Conservation (phyloP, 2,888 invertebrate genomes). For the Marasmarcha lunaedactyla region DNA sequence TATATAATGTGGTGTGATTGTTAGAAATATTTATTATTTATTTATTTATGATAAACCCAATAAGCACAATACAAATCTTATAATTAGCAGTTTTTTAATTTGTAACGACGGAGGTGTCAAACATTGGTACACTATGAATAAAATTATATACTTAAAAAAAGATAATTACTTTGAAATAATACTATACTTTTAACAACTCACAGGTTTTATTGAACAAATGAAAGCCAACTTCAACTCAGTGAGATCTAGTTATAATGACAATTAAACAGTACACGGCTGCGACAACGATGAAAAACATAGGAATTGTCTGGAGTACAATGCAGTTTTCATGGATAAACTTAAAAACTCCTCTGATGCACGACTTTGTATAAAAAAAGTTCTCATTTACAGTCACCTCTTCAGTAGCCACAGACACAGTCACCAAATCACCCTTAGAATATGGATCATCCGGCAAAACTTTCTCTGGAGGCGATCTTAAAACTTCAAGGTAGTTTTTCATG, state of each 20-base stretch:
- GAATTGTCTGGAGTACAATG: conserved; percentile 37
- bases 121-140: no score
- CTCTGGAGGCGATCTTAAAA: not conserved
- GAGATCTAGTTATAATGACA: conserved; percentile 27
- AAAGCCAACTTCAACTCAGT: no score
- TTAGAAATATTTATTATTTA: no score
- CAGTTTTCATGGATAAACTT: conserved; percentile 27
- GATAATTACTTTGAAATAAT: no score
- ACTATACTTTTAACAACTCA: no score
- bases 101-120: no score
- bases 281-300: conserved; percentile 36
- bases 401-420: conserved; percentile 3
- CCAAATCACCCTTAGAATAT: not conserved
- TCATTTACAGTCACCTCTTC: not conserved
- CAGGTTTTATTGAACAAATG: no score
- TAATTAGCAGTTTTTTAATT: no score
- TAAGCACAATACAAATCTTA: no score
- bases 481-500: not conserved
- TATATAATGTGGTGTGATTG: no score
- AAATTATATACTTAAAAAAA: no score
- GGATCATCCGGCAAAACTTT: not conserved
- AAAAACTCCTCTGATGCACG: conserved; percentile 24
- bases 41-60: no score
- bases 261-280: conserved; percentile 34
- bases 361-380: conserved; percentile 15